These are phyloP conservation scores for Melinopterus prodromus DNA, from an alignment of 2,888 invertebrate genomes.

Conservation along the genomic window DNA sequence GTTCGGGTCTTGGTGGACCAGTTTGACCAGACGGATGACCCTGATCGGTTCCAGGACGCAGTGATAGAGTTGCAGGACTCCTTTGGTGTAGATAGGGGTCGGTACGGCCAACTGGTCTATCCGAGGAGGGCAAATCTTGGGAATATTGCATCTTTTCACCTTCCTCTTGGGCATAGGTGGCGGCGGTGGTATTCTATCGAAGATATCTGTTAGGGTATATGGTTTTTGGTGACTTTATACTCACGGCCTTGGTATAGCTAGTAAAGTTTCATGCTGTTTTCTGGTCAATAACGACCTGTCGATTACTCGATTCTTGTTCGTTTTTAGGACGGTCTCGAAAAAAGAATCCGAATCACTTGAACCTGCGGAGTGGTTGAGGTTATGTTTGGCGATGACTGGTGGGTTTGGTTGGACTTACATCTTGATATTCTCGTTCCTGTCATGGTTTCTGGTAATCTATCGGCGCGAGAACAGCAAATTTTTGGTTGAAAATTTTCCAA, in stretches of 20 bases:
- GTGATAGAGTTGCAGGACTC: conserved; percentile 36
- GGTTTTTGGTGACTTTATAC: not conserved
- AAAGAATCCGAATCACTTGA: conserved; percentile 29
- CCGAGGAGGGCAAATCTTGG: conserved; percentile 35
- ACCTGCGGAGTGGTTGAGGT: conserved; percentile 13
- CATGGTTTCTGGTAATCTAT: not conserved
- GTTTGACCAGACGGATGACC: conserved; percentile 41
- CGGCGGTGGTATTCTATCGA: conserved; percentile 8
- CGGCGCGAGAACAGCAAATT: conserved; percentile 4
- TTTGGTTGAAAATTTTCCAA: not conserved
- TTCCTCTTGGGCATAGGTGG: conserved; percentile 22
- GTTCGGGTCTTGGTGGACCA: conserved; percentile 39
- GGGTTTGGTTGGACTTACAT: conserved; percentile 15
- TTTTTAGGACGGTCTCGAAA: conserved; percentile 22
- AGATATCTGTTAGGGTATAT: not conserved
- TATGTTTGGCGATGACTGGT: not conserved
- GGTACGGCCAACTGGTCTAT: conserved; percentile 40
- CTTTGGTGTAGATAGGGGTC: conserved; percentile 28
- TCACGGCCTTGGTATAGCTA: conserved; percentile 34
- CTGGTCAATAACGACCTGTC: conserved; percentile 33
- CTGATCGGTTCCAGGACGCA: conserved; percentile 38
- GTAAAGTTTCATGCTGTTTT: conserved; percentile 32
- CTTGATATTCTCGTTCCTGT: conserved; percentile 24
- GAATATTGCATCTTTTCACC: conserved; percentile 29
- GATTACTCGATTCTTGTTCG: conserved; percentile 26